phyloP scores from a whole-genome alignment of 1,140 invertebrate genomes.

The Octopus sinensis region DNA sequence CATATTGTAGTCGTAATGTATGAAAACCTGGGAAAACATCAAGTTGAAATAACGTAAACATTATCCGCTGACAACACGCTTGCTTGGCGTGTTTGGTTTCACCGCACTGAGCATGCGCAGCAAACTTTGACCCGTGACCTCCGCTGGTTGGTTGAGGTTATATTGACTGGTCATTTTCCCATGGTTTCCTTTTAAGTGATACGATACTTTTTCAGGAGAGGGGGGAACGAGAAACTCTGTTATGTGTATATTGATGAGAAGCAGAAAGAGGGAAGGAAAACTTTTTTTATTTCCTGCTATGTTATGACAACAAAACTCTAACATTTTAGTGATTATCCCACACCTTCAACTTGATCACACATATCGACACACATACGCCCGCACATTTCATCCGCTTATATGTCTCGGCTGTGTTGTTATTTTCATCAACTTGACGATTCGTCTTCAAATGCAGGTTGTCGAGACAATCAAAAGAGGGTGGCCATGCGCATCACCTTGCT shows the following conservation, averaged over 20 bases:
- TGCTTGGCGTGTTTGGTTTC: neutral
- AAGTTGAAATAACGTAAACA: no score
- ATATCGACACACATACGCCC: no score
- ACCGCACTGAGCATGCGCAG: neutral
- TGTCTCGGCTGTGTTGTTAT: neutral
- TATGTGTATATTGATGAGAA: neutral
- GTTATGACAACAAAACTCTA: no score
- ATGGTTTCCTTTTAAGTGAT: neutral
- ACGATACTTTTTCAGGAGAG: neutral
- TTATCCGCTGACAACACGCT: neutral
- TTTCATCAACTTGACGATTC: neutral
- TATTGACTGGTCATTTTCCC: slow-evolving; percentile 10
- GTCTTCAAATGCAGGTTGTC: neutral
- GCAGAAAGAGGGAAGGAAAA: neutral
- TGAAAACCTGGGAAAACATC: no score
- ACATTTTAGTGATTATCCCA: no score
- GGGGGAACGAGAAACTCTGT: neutral
- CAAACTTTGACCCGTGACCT: neutral
- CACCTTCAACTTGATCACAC: no score
- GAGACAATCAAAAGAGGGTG: neutral
- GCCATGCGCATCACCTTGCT: slow-evolving; percentile 9
- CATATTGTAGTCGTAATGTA: no score
- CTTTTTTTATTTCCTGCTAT: no score
- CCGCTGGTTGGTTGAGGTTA: neutral
- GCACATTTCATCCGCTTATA: neutral